Evolutionary conservation across 2,888 invertebrate species (phyloP).

Genomic region (Drosophila sordidapex): DNA sequence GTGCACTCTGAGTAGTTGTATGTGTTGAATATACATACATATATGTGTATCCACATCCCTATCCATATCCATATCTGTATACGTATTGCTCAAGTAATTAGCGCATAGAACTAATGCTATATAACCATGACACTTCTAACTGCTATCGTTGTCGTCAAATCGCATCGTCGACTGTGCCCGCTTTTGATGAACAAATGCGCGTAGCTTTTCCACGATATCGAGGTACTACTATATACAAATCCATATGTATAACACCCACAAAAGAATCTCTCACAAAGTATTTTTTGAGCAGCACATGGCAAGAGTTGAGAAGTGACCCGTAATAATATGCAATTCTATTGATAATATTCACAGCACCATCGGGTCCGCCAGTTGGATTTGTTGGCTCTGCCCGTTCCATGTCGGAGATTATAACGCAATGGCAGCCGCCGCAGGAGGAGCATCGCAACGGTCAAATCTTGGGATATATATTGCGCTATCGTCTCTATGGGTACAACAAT

Average conservation of each 20-base stretch:
- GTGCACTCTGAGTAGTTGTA: background rate
- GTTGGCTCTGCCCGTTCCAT: constrained; percentile 97
- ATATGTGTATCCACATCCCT: background rate
- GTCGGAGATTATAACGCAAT: constrained; percentile 97
- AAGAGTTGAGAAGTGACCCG: background rate
- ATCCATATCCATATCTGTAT: background rate
- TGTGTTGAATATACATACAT: background rate
- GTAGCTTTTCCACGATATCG: constrained; percentile 85
- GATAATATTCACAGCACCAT: constrained; percentile 90
- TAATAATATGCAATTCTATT: background rate
- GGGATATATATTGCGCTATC: constrained; percentile 96
- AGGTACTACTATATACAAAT: constrained; percentile 77
- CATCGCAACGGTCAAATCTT: constrained; percentile 97
- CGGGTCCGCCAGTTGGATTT: constrained; percentile 97
- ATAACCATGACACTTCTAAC: constrained; percentile 64
- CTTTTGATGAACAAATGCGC: constrained; percentile 70
- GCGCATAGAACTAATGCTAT: constrained; percentile 64
- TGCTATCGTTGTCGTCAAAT: constrained; percentile 75
- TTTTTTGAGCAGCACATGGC: constrained; percentile 9
- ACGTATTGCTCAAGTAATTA: constrained; percentile 16
- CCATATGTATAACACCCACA: background rate
- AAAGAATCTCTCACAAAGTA: constrained; percentile 1
- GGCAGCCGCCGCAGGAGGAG: constrained; percentile 98
- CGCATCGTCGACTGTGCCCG: constrained; percentile 50
- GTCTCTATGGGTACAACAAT: constrained; percentile 95